phyloP scores from a whole-genome alignment of 1,140 invertebrate species.

The Drosophila sechellia region DNA sequence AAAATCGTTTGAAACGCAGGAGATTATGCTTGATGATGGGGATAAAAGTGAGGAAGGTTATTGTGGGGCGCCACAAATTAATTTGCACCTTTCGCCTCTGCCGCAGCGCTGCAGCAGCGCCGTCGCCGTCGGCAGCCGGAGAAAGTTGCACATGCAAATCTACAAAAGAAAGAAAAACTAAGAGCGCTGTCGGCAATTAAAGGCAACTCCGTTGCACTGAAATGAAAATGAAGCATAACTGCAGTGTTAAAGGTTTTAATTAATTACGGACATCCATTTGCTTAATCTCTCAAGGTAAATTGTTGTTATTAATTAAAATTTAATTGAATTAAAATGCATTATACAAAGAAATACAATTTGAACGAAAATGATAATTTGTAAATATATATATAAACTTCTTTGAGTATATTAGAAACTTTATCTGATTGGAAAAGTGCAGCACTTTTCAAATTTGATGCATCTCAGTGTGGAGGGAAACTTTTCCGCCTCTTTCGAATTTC shows the following conservation, averaged over 20 bases:
- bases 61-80: slow-evolving; percentile 74
- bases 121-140: slow-evolving; percentile 45
- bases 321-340: too few relatives aligned
- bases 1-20: slow-evolving; percentile 37
- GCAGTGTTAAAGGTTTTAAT: neutral
- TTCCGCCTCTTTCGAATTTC: neutral
- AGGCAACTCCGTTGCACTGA: slow-evolving; percentile 7
- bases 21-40: slow-evolving; percentile 42
- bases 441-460: slow-evolving; percentile 8
- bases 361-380: neutral
- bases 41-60: slow-evolving; percentile 71
- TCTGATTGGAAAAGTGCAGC: slow-evolving; percentile 20
- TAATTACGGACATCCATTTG: neutral
- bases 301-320: too few relatives aligned
- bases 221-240: slow-evolving; percentile 4
- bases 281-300: too few relatives aligned
- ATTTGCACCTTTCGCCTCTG: slow-evolving; percentile 79
- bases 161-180: slow-evolving; percentile 55
- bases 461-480: neutral
- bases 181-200: slow-evolving; percentile 25
- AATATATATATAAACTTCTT: neutral
- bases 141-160: slow-evolving; percentile 80
- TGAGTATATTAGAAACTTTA: neutral
- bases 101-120: slow-evolving; percentile 27
- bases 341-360: too few relatives aligned